phyloP scores from a whole-genome alignment of 2,888 invertebrate species.

The Lepidocyrtinus sp. region DNA sequence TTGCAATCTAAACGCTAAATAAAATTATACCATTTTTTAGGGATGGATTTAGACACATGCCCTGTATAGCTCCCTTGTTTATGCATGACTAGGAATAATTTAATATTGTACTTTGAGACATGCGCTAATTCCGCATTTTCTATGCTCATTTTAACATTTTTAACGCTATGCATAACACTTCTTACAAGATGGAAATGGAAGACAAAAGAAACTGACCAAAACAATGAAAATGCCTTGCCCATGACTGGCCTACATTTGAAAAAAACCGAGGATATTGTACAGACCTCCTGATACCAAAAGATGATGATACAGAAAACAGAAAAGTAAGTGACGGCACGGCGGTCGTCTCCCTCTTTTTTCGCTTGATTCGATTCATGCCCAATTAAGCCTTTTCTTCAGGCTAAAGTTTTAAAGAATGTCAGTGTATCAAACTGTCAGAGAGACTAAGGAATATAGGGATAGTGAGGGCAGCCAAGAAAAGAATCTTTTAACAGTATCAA shows the following conservation, averaged over 20 bases:
- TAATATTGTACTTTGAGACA: slow-evolving; percentile 13
- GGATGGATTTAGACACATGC: not conserved
- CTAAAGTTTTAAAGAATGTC: slow-evolving; percentile 28
- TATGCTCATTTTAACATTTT: too few relatives aligned
- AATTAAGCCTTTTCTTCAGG: slow-evolving; percentile 50
- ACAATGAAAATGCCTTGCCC: slow-evolving; percentile 56
- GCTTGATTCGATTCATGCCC: slow-evolving; percentile 47
- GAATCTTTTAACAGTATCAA: not conserved
- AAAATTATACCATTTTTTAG: not conserved
- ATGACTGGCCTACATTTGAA: slow-evolving; percentile 56
- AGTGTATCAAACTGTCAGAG: slow-evolving; percentile 31
- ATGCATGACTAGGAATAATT: slow-evolving; percentile 1
- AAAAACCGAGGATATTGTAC: not conserved
- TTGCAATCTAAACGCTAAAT: not conserved
- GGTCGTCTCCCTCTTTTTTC: slow-evolving; percentile 34
- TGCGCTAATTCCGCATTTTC: slow-evolving; percentile 9
- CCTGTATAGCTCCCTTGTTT: not conserved
- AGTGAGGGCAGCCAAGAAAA: not conserved
- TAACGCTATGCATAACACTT: too few relatives aligned
- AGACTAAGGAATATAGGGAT: too few relatives aligned
- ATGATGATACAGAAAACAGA: slow-evolving; percentile 22
- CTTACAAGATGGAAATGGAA: slow-evolving; percentile 29
- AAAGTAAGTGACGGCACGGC: slow-evolving; percentile 23
- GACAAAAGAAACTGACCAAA: slow-evolving; percentile 53
- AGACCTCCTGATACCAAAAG: not conserved